phyloP scores from a whole-genome alignment of 2,888 invertebrate genomes.

The Trachelus troglodyta region DNA sequence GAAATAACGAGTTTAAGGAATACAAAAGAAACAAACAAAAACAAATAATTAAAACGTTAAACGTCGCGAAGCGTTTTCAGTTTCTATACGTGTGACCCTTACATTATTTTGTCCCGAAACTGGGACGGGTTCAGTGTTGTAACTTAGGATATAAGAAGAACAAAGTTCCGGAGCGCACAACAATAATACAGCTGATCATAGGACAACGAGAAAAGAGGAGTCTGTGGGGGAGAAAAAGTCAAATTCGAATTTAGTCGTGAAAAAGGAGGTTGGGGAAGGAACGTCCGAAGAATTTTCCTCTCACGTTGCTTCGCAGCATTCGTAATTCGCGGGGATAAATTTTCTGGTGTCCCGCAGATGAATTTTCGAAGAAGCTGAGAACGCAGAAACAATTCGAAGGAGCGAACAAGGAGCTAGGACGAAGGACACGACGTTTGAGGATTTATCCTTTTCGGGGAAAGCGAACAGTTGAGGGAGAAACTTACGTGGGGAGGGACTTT shows the following conservation, averaged over 20 bases:
- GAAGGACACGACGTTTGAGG: not conserved
- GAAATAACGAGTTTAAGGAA: constrained; percentile 12
- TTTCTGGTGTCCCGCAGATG: not conserved
- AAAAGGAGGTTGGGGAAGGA: not conserved
- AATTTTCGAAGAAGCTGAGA: not conserved
- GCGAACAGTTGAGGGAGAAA: constrained; percentile 9
- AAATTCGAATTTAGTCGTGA: not conserved
- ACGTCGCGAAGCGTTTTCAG: constrained; percentile 11
- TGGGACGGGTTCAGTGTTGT: constrained; percentile 64
- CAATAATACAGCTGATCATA: constrained; percentile 11
- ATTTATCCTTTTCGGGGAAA: not conserved
- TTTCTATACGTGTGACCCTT: constrained; percentile 55
- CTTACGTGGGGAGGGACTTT: constrained; percentile 25
- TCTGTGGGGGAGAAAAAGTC: not conserved
- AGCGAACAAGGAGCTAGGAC: constrained; percentile 5
- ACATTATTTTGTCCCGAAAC: constrained; percentile 62
- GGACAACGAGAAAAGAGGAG: constrained; percentile 6
- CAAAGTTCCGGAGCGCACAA: constrained; percentile 54
- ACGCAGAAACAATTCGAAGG: constrained; percentile 27
- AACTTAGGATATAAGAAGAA: constrained; percentile 61
- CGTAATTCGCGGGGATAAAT: not conserved
- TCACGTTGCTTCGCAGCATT: not conserved
- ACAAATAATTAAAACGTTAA: constrained; percentile 6
- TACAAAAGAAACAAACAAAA: constrained; percentile 19
- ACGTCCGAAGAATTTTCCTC: not conserved